Base-by-base conservation (phyloP, 2,797 vertebrate genomes). In the Pangasius sanitwongsei region DNA sequence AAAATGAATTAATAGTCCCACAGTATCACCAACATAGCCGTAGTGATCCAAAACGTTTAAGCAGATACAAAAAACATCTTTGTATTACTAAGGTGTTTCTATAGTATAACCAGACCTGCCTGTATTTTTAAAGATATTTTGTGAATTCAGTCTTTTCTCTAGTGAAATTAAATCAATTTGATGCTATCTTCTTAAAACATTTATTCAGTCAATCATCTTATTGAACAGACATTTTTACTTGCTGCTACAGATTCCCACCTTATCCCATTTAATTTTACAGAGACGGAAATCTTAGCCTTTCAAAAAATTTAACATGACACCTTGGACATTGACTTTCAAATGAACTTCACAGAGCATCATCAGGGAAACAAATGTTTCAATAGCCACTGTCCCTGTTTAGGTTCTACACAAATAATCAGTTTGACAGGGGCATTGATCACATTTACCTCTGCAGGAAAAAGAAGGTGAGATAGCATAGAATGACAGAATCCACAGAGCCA, bases 371-470 rank as follows among this genome's bases (percentile, higher is more conserved):
- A 85, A 88, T 92, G 90, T 93, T 91, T 61, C 91, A 63, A 89
- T 90, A 92, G 91, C 91, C 90, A 91, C 87, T 94, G 90, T 88
- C 86, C 48, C 83, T 83, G 89, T 90, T 91, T 92, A 88, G 53
- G 34, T 91, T 93, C 93, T 94, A 92, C 94, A 94, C 94, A 95
- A 95, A 95, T 95, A 94, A 93, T 93, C 92, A 90, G 59, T 92
- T 92, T 92, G 94, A 95, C 92, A 93, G 93, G 90, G 87, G 91
- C 93, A 95, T 95, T 95, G 95, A 96, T 96, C 94, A 94, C 93
- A 91, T 81, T 92, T 91, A 92, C 93, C 92, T 93, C 92, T 93
- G 92, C 92, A 90, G 89, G 93, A 91, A 87, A 91, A 91, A 91
- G 87, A 91, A 69, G 20, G 90, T 85, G 92, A 94, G 91, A 91